A percentile compares a stretch with the other conserved stretches of the same genome.
These are phyloP conservation scores for Encarsia formosa DNA, from an alignment of 2,888 invertebrate species.

Conservation along the genomic window DNA sequence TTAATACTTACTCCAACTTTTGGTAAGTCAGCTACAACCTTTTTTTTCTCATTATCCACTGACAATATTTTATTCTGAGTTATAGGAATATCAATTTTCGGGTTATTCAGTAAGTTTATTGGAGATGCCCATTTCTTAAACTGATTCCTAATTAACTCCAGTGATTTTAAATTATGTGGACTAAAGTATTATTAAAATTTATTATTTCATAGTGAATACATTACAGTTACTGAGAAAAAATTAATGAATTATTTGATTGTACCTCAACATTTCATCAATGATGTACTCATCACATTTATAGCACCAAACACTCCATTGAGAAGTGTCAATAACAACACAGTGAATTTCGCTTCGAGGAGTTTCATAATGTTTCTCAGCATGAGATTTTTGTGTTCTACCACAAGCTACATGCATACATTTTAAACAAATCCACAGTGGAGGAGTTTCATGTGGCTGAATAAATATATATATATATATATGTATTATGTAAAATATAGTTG, in stretches of 20 bases:
- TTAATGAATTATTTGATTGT: background rate
- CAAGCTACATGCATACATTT: slow-evolving; percentile 77
- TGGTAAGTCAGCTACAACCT: slow-evolving; percentile 31
- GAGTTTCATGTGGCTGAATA: slow-evolving; percentile 11
- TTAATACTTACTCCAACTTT: slow-evolving; percentile 36
- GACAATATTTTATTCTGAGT: slow-evolving; percentile 18
- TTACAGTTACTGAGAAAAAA: no score
- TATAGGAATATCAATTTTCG: no score
- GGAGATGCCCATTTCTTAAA: no score
- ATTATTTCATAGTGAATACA: no score
- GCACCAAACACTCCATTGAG: slow-evolving; percentile 72
- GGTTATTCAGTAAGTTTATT: no score
- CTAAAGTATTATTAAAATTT: no score
- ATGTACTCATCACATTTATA: slow-evolving; percentile 65
- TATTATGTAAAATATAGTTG: no score
- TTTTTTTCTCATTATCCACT: slow-evolving; percentile 30
- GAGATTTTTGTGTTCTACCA: slow-evolving; percentile 64
- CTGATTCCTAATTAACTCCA: no score
- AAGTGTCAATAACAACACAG: slow-evolving; percentile 68
- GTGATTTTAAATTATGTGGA: no score
- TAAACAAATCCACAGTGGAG: slow-evolving; percentile 71
- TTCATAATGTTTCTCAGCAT: slow-evolving; percentile 71
- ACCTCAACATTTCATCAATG: background rate
- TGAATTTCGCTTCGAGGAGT: slow-evolving; percentile 75
- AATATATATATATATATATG: no score